These are phyloP conservation scores for Pelobates cultripes DNA, from an alignment of 2,797 vertebrate genomes.

Conservation along the genomic window DNA sequence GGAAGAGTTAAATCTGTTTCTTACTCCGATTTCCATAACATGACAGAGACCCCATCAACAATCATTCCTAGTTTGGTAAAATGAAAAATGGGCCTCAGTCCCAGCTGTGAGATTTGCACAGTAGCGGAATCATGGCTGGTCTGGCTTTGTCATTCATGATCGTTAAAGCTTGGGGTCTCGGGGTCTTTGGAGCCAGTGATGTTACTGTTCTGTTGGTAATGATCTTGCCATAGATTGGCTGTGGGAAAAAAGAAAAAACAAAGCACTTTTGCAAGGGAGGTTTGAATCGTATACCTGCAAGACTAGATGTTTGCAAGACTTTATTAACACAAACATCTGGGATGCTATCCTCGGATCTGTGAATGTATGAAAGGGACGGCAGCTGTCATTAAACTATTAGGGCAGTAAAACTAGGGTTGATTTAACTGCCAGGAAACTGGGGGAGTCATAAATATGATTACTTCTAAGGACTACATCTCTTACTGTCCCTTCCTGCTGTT, in stretches of 20 bases:
- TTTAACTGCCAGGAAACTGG: conserved; percentile 1
- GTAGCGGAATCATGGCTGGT: no score
- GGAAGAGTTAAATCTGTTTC: no score
- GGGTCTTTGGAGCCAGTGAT: no score
- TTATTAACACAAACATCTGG: background rate
- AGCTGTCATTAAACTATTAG: background rate
- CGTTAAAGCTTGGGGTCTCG: no score
- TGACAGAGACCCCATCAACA: no score
- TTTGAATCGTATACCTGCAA: background rate
- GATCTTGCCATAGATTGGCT: background rate
- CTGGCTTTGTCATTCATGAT: no score
- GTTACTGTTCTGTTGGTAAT: background rate
- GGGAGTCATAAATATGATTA: conserved; percentile 10
- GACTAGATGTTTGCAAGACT: background rate
- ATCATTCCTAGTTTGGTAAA: no score
- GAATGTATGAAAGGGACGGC: background rate
- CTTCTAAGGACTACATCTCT: background rate
- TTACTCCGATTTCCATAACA: no score
- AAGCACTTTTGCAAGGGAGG: background rate
- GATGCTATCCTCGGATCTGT: background rate
- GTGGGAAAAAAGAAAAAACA: background rate
- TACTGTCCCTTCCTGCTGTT: background rate
- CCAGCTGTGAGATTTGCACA: no score
- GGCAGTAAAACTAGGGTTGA: background rate
- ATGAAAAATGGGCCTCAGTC: no score